A percentile compares a stretch with the other conserved stretches of the same genome.
These are phyloP conservation scores for Tachypleus tridentatus DNA, from an alignment of 1,140 invertebrate genomes.

Conservation along the genomic window DNA sequence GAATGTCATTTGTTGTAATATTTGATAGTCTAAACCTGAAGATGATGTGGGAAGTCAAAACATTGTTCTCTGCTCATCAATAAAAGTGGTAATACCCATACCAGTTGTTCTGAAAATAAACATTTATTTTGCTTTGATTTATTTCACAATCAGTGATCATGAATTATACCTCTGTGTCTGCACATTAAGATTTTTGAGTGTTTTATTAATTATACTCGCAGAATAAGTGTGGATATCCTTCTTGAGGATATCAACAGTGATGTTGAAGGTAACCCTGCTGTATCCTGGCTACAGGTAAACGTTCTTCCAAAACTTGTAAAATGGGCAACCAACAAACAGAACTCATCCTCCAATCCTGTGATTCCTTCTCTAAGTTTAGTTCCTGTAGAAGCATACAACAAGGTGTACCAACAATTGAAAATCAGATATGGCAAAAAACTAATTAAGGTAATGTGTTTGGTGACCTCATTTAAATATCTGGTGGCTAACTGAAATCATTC, in stretches of 20 bases:
- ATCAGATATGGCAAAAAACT: slow-evolving; percentile 60
- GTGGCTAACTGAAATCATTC: slow-evolving; percentile 27
- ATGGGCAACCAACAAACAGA: slow-evolving; percentile 42
- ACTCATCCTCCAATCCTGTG: slow-evolving; percentile 14
- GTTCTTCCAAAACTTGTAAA: slow-evolving; percentile 50
- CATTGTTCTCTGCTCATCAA: too few relatives aligned
- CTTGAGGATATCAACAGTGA: slow-evolving; percentile 1
- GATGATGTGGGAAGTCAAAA: too few relatives aligned
- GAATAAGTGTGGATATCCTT: background rate
- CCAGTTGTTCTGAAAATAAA: slow-evolving; percentile 5
- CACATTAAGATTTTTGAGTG: background rate
- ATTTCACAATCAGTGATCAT: slow-evolving; percentile 1
- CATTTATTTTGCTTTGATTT: slow-evolving; percentile 6
- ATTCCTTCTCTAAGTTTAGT: slow-evolving; percentile 49
- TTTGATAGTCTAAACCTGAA: too few relatives aligned
- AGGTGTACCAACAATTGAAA: slow-evolving; percentile 61
- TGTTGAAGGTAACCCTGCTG: background rate
- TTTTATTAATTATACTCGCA: background rate
- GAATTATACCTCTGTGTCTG: slow-evolving; percentile 3
- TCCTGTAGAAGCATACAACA: slow-evolving; percentile 52
- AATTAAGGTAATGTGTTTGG: slow-evolving; percentile 39
- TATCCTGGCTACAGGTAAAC: slow-evolving; percentile 31
- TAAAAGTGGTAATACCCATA: too few relatives aligned
- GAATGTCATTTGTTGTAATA: too few relatives aligned
- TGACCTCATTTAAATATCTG: slow-evolving; percentile 9